Percentiles rank a stretch among this genome's conserved stretches.
These are phyloP conservation scores for Nibea albiflora DNA, from an alignment of 2,113 vertebrate genomes.

Conservation along the genomic window DNA sequence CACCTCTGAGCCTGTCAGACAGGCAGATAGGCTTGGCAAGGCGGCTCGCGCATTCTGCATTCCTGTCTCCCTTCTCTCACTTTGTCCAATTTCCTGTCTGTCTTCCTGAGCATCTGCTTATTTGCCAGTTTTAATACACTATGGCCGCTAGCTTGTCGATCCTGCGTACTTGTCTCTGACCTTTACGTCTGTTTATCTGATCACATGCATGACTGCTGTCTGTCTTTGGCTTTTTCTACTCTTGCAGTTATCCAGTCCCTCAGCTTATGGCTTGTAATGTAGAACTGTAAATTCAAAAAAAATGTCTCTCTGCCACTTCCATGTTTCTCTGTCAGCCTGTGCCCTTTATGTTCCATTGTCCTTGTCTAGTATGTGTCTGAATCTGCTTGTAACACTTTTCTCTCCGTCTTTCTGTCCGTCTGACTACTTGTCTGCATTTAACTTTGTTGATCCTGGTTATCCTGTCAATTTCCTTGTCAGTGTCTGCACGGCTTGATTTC, in stretches of 20 bases:
- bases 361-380: slow-evolving; percentile 4
- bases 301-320: not conserved
- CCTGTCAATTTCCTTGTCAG: slow-evolving; percentile 22
- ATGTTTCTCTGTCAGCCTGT: not conserved
- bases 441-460: slow-evolving; percentile 35
- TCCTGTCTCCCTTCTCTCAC: slow-evolving; percentile 6
- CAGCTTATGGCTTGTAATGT: slow-evolving; percentile 10
- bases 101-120: slow-evolving; percentile 19
- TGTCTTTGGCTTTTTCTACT: not conserved
- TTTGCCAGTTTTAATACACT: slow-evolving; percentile 9
- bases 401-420: slow-evolving; percentile 2
- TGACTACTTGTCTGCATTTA: slow-evolving; percentile 26
- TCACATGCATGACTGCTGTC: not conserved
- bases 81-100: not conserved
- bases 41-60: slow-evolving; percentile 9
- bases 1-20: slow-evolving; percentile 48
- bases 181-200: not conserved
- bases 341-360: slow-evolving; percentile 9
- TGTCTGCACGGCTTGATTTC: slow-evolving; percentile 38
- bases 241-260: not conserved
- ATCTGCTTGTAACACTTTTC: slow-evolving; percentile 13
- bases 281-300: slow-evolving; percentile 7
- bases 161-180: slow-evolving; percentile 14
- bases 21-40: slow-evolving; percentile 30
- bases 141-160: not conserved